Percentiles rank a stretch among this genome's conserved stretches.
phyloP scores from a whole-genome alignment of 1,140 invertebrate species.

The Eriosoma lanigerum region DNA sequence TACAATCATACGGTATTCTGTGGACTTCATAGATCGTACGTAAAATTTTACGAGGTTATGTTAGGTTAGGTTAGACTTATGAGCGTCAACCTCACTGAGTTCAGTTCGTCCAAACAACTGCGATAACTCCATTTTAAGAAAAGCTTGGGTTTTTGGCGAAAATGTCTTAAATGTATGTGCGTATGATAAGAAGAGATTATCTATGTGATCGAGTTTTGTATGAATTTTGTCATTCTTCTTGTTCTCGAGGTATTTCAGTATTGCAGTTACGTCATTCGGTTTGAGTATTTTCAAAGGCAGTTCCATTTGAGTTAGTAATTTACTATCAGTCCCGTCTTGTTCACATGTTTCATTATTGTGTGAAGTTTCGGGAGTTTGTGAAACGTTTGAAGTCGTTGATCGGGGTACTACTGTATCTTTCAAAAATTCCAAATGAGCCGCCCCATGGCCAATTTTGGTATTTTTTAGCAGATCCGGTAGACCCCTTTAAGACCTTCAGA shows the following conservation, averaged over 20 bases:
- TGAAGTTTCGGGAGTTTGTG: background rate
- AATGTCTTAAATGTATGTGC: constrained; percentile 53
- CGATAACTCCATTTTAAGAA: constrained; percentile 51
- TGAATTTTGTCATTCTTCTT: constrained; percentile 10
- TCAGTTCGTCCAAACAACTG: constrained; percentile 47
- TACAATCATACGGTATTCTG: no score
- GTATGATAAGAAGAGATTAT: constrained; percentile 52
- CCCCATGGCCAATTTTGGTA: constrained; percentile 42
- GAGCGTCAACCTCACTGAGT: constrained; percentile 46
- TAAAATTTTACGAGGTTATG: background rate
- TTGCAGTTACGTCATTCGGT: constrained; percentile 9
- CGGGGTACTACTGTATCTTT: constrained; percentile 53
- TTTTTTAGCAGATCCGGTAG: constrained; percentile 24
- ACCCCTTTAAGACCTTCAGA: constrained; percentile 1
- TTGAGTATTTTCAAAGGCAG: constrained; percentile 11
- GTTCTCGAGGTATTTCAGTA: background rate
- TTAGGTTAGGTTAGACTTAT: constrained; percentile 1
- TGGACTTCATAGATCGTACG: no score
- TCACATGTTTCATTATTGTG: background rate
- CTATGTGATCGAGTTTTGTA: constrained; percentile 47
- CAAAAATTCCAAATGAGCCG: constrained; percentile 33
- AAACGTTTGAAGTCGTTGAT: background rate
- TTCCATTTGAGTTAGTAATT: background rate
- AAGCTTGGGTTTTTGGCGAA: constrained; percentile 47
- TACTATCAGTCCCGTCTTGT: background rate